Evolutionary conservation across 2,888 invertebrate species (phyloP), one percentile per base, ranked within the genome.

Genomic region (Trissolcus japonicus): DNA sequence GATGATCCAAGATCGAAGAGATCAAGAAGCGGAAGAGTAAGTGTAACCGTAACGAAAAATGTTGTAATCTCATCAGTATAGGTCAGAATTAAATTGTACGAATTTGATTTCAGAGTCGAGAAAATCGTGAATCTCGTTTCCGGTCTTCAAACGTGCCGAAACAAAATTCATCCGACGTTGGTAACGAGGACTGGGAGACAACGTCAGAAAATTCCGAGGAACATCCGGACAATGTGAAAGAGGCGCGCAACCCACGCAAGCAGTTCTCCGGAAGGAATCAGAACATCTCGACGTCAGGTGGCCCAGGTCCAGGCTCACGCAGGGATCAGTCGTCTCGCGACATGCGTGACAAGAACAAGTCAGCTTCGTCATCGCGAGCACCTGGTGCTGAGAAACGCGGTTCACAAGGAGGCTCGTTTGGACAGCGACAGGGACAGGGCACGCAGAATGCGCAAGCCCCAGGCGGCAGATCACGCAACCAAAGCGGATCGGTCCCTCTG

Each of bases 181-280:
- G 92, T 78, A 93, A 92, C 80, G 93, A 93, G 83, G 92, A 94
- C 84, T 95, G 95, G 94, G 95, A 95, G 87, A 95, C 95, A 53
- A 95, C 95, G 16, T 95, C 95, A 6, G 96, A 96, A 89, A 94
- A 94, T 90, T 95, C 95, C 88, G 95, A 93, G 78, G 89, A 87
- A 19, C 90, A 89, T 50, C 79, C 84, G 9, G 90, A 89, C 67
- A 90, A 89, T 57, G 82, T 86, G 19, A 89, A 89, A 73, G 86
- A 87, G 9, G 80, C 83, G 54, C 84, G 85, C 59, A 84, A 83
- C 55, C 83, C 79, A 43, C 86, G 88, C 16, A 85, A 83, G 63
- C 89, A 86, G 67, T 86, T 87, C 43, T 78, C 83, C 2, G 81
- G 80, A 50, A 83, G 87, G 1, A 83, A 75, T 51, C 80, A 82